These are phyloP conservation scores for Tubulanus polymorphus DNA, from an alignment of 2,888 invertebrate genomes.

Conservation along the genomic window DNA sequence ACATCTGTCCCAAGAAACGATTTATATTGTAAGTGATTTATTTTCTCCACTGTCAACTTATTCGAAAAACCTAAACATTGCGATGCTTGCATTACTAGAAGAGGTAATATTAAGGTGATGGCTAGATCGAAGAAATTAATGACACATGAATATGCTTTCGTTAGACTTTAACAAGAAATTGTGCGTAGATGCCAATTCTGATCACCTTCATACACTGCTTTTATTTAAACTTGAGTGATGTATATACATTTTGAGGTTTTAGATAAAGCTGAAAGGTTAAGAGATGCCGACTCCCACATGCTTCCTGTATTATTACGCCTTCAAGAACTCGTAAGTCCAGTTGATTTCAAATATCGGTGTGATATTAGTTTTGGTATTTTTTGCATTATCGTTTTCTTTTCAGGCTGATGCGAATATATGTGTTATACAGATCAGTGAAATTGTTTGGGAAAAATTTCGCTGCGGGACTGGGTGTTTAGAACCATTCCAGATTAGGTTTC, in stretches of 20 bases:
- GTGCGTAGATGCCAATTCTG: no score
- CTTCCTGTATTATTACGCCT: constrained; percentile 70
- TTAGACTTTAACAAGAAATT: no score
- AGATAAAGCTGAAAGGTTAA: constrained; percentile 76
- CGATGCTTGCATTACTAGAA: no score
- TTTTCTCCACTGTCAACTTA: no score
- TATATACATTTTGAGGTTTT: constrained; percentile 56
- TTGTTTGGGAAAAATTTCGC: constrained; percentile 77
- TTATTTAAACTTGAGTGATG: background rate
- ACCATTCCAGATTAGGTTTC: constrained; percentile 71
- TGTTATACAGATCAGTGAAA: constrained; percentile 71
- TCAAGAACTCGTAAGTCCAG: constrained; percentile 62
- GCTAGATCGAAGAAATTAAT: no score
- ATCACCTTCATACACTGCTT: no score
- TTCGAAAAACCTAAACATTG: no score
- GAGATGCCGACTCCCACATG: constrained; percentile 70
- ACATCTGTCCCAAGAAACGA: constrained; percentile 27
- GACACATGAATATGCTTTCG: no score
- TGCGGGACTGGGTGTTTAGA: constrained; percentile 67
- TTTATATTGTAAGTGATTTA: constrained; percentile 39
- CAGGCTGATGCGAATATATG: constrained; percentile 66
- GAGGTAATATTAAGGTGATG: no score
- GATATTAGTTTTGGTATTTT: no score
- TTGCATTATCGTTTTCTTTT: constrained; percentile 17
- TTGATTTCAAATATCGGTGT: no score